These are phyloP conservation scores for Mugil cephalus DNA, from an alignment of 2,113 vertebrate species.

Conservation along the genomic window DNA sequence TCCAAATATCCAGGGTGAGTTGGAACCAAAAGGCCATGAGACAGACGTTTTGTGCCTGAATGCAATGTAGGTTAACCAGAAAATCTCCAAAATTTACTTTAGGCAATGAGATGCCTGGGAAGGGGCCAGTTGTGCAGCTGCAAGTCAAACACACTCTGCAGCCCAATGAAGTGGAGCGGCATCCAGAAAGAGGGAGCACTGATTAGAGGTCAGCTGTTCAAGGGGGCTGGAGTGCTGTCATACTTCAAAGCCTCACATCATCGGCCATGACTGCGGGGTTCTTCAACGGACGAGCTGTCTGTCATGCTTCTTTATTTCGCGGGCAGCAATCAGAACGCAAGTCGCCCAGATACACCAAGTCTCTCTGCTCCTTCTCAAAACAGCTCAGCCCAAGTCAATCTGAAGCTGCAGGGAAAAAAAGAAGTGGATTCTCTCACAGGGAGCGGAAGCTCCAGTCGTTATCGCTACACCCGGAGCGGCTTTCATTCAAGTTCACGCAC, in stretches of 20 bases:
- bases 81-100: slow-evolving; percentile 12
- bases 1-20: not conserved
- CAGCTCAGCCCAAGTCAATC: slow-evolving; percentile 20
- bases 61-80: slow-evolving; percentile 13
- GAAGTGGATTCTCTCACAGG: slow-evolving; percentile 58
- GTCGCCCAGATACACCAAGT: slow-evolving; percentile 16
- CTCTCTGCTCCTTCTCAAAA: slow-evolving; percentile 32
- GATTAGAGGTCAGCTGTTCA: slow-evolving; percentile 54
- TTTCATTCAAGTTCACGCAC: not conserved
- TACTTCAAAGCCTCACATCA: slow-evolving; percentile 38
- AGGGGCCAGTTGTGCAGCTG: slow-evolving; percentile 48
- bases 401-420: slow-evolving; percentile 49
- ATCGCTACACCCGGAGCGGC: not conserved
- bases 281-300: slow-evolving; percentile 36
- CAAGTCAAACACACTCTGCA: slow-evolving; percentile 43
- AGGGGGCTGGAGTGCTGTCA: slow-evolving; percentile 26
- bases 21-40: not conserved
- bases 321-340: slow-evolving; percentile 30
- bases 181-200: slow-evolving; percentile 15
- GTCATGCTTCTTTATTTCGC: slow-evolving; percentile 13
- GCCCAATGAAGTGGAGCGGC: slow-evolving; percentile 21
- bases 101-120: slow-evolving; percentile 10
- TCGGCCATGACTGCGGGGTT: slow-evolving; percentile 3
- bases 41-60: slow-evolving; percentile 1
- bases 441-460: slow-evolving; percentile 17